Evolutionary conservation across 2,797 vertebrate genomes (phyloP).

Genomic region (Pristis pectinata): DNA sequence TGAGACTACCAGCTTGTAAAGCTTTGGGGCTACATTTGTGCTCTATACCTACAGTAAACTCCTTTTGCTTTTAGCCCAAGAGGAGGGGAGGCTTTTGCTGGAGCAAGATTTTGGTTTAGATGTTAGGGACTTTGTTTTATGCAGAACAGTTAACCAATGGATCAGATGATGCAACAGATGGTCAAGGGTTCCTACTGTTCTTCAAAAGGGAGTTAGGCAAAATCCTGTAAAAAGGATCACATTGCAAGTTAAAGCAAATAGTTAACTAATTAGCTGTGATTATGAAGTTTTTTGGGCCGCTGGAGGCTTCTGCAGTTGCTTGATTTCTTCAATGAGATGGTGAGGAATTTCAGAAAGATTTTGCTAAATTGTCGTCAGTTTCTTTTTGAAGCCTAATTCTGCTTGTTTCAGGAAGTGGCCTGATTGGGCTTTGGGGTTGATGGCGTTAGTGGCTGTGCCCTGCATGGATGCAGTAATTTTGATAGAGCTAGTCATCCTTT

Average conservation of each 20-base stretch:
- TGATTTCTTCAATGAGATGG: neutral
- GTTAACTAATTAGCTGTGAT: too few species aligned
- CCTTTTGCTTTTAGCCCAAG: neutral
- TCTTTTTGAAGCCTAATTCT: neutral
- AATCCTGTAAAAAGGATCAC: too few species aligned
- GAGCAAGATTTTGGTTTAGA: neutral
- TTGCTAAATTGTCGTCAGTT: neutral
- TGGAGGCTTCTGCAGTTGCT: too few species aligned
- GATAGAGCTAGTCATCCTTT: neutral
- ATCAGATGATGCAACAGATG: too few species aligned
- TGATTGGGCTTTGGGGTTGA: neutral
- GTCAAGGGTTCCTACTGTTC: too few species aligned
- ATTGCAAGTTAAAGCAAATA: too few species aligned
- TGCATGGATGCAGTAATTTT: neutral
- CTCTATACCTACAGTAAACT: neutral
- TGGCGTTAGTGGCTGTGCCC: too few species aligned
- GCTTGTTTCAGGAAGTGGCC: neutral
- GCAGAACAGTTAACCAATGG: too few species aligned
- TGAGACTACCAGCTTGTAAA: neutral
- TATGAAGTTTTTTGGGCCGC: too few species aligned
- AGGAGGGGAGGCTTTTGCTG: neutral
- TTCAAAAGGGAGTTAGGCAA: too few species aligned
- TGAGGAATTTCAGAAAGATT: neutral
- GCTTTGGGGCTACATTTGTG: neutral
- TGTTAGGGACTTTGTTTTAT: neutral